Conservation (phyloP, 2,888 invertebrate genomes). For the Macrophya alboannulata region DNA sequence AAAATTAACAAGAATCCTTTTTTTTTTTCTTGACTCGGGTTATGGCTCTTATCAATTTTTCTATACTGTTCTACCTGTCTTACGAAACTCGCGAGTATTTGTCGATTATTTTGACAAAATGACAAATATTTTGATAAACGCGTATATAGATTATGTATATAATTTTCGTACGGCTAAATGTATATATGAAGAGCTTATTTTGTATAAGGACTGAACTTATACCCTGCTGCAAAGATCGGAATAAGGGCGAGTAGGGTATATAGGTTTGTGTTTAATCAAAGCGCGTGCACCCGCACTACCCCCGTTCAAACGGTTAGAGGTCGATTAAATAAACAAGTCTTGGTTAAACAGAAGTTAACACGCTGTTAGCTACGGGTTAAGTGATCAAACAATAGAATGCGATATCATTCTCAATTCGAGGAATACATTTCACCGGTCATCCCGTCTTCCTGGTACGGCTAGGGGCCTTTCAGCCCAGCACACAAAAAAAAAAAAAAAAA, state of each 20-base stretch:
- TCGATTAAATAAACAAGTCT: conserved; percentile 64
- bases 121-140: no score
- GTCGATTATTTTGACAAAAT: neutral
- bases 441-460: neutral
- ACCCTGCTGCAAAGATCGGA: neutral
- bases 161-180: neutral
- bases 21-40: neutral
- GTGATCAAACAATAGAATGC: conserved; percentile 68
- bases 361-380: conserved; percentile 68
- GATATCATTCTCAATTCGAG: conserved; percentile 60
- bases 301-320: conserved; percentile 65
- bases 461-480: neutral
- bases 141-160: neutral
- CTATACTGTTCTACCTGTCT: neutral
- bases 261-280: conserved; percentile 62
- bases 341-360: conserved; percentile 67
- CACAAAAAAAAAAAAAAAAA: neutral
- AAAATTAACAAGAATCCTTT: neutral
- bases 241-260: neutral
- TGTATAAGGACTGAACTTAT: neutral
- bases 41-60: neutral
- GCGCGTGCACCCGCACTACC: conserved; percentile 63
- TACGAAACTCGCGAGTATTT: neutral
- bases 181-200: no score
- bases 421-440: conserved; percentile 41